phyloP scores from a whole-genome alignment of 37 sponge, comb jelly and placozoan genomes.

The Halichondria panicea region DNA sequence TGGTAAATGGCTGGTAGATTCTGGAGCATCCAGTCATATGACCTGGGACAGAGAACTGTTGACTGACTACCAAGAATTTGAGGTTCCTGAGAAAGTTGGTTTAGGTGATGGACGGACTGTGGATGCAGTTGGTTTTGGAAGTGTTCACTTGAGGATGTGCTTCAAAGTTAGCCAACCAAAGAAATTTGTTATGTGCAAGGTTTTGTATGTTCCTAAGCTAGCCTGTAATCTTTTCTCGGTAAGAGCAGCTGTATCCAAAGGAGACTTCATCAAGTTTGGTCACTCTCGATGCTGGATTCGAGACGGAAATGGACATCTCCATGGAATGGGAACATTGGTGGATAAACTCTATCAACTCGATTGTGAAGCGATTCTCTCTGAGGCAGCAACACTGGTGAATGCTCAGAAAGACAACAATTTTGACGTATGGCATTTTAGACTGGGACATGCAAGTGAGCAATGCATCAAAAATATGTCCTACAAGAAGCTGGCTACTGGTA shows the following conservation, averaged over 20 bases:
- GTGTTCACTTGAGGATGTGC: constrained; percentile 23
- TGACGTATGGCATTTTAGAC: constrained; percentile 53
- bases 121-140: constrained; percentile 42
- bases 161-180: constrained; percentile 43
- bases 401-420: background rate
- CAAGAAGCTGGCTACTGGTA: constrained; percentile 18
- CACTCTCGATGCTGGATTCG: constrained; percentile 46
- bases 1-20: constrained; percentile 51
- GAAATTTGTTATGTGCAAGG: constrained; percentile 1
- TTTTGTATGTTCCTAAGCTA: too few relatives aligned
- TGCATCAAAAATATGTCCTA: background rate
- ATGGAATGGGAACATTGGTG: constrained; percentile 37
- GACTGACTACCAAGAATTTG: constrained; percentile 36
- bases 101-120: constrained; percentile 45
- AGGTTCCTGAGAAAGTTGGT: constrained; percentile 36
- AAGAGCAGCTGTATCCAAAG: constrained; percentile 22
- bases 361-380: constrained; percentile 23
- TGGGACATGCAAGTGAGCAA: constrained; percentile 49
- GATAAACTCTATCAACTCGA: constrained; percentile 51
- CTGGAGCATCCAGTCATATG: constrained; percentile 65
- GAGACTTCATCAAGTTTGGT: constrained; percentile 43
- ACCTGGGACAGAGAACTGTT: constrained; percentile 23
- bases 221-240: constrained; percentile 52
- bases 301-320: constrained; percentile 20
- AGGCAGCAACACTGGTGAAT: constrained; percentile 6